Base-by-base conservation (phyloP, 2,888 invertebrate genomes). In the Phoronis australis region DNA sequence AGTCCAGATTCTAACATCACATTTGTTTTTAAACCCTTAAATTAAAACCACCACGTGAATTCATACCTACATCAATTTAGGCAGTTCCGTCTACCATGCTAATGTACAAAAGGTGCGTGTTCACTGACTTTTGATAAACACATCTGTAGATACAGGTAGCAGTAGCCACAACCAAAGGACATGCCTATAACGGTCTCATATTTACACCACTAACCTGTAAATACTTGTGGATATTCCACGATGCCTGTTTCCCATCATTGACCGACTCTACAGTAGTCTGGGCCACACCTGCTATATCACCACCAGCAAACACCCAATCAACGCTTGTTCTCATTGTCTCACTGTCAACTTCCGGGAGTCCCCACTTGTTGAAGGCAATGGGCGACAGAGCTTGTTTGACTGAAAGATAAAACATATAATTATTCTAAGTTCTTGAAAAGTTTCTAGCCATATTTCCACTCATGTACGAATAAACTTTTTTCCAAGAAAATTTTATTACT, bases 261-360 rank as follows among this genome's bases (percentile, higher is more conserved):
- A 94, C 95, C 0, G 95, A 88, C 77, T 99, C 99, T 0, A 99
- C 97, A 0, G 97, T 97, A 0, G 97, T 99, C 78, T 96, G 93
- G 0, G 96, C 89, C 35, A 89, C 83, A 0, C 96, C 96, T 0
- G 91, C 95, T 39, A 96, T 73, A 77, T 99, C 97, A 0, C 97
- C 97, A 1, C 97, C 97, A 61, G 90, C 85, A 78, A 93, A 99
- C 9, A 96, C 88, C 64, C 84, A 83, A 0, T 85, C 82, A 52
- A 85, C 83, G 42, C 84, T 86, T 18, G 87, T 86, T 71, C 85
- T 84, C 88, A 94, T 87, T 0, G 89, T 91, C 1, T 76, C 78
- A 0, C 76, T 71, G 71, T 97, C 82, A 0, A 95, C 85, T 42
- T 86, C 84, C 0, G 96, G 96, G 27, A 88, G 75, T 38, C 90